Percentiles rank a stretch among this genome's conserved stretches.
Evolutionary conservation across 2,113 vertebrate species (phyloP).

Genomic region (Mola mola): DNA sequence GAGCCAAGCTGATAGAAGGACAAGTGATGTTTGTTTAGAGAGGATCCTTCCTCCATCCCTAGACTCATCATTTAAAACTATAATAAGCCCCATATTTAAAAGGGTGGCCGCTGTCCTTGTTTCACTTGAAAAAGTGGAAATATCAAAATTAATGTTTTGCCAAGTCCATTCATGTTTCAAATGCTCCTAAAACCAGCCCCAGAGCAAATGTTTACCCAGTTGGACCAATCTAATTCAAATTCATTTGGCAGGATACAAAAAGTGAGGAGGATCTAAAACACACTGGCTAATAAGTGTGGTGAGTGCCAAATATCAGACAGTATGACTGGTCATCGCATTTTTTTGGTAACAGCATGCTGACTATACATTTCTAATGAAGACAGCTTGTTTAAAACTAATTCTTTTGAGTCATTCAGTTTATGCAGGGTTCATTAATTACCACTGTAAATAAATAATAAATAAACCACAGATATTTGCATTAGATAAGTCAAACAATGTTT

Average conservation of each 20-base stretch:
- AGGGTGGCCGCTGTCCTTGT: constrained; percentile 31
- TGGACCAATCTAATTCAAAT: constrained; percentile 58
- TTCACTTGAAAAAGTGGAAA: constrained; percentile 42
- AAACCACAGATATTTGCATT: not conserved
- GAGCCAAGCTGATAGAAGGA: constrained; percentile 13
- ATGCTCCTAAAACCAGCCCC: constrained; percentile 35
- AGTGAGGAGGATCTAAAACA: constrained; percentile 46
- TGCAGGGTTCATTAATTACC: not conserved
- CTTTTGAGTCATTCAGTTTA: not conserved
- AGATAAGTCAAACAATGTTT: not conserved
- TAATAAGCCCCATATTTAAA: constrained; percentile 37
- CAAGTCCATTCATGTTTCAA: constrained; percentile 57
- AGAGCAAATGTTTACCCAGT: constrained; percentile 63
- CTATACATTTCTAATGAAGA: constrained; percentile 34
- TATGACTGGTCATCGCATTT: constrained; percentile 19
- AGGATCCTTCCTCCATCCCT: constrained; percentile 4
- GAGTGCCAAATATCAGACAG: constrained; percentile 44
- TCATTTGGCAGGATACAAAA: constrained; percentile 58
- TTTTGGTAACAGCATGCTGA: constrained; percentile 41
- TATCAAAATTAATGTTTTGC: constrained; percentile 47
- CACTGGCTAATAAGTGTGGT: constrained; percentile 38
- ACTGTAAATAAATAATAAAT: not conserved
- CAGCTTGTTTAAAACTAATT: constrained; percentile 21
- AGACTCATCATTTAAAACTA: constrained; percentile 18
- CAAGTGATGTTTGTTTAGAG: constrained; percentile 17